Base-by-base conservation (phyloP, 1,140 invertebrate genomes). In the Chelonus insularis region DNA sequence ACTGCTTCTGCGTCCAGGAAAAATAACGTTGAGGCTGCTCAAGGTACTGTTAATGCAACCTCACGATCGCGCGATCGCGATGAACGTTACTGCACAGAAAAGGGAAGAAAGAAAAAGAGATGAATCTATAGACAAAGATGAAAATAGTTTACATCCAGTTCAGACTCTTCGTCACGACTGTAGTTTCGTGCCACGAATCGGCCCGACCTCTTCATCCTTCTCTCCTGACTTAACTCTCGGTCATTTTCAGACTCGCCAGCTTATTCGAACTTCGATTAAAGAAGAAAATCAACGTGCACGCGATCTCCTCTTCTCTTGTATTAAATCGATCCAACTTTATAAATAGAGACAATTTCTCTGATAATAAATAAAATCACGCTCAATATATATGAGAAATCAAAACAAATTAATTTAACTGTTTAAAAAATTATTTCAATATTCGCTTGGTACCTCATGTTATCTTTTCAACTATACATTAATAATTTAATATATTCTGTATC, bases 41-140 rank as follows among this genome's bases (percentile, higher is more conserved):
- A 41, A 68, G 67, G 64, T 70, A 68, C 69, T 70, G 68, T 70
- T 70, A 72, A 71, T 71, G 66, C 70, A 71, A 68, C 65, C 71
- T 72, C 71, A 71, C 69, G 71, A 72, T 72, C 68, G 62, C 59
- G 39, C 60, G 66, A 70, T 71, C 69, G 65, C 66, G 69, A 68
- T 69, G 70, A 72, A 60, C 51, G 48, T 39, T 39, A 11, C 11
- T 39, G 37, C 14, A 37, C 8, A 57, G 58, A 58, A 61, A 60
- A 55, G 54, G 16, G 20, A 4, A 14, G 32, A 29, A 52, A 12
- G 25, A 21, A n/a, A 29, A 43, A 47, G 11, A 45, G 9, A 12
- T 25, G 18, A 12, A 48, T 39, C 16, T 7, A 25, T 8, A 48
- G 43, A 48, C 43, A 14, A 45, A 25, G 23, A 48, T n/a, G 11